phyloP scores from a whole-genome alignment of 2,797 vertebrate species.

The Macroramphosus scolopax region DNA sequence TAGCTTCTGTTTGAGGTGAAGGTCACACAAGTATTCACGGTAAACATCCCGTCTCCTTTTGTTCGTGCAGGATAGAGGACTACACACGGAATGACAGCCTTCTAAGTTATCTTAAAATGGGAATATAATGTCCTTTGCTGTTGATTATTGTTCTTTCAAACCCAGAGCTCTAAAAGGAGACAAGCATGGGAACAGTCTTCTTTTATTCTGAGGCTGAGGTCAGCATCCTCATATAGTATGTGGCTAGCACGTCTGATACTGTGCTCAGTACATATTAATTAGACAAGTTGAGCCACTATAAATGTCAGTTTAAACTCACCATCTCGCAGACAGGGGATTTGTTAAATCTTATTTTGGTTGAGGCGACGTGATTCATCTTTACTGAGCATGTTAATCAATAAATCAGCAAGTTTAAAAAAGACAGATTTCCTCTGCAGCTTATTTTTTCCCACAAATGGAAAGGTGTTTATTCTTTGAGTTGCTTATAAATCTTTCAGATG shows the following conservation, averaged over 20 bases:
- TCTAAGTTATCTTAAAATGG: too few species aligned
- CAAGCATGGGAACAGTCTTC: too few species aligned
- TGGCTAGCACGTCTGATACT: not conserved
- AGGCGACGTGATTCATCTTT: slow-evolving; percentile 27
- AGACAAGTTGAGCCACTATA: slow-evolving; percentile 1
- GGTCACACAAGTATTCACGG: too few species aligned
- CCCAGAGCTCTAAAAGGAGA: too few species aligned
- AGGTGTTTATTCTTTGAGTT: slow-evolving; percentile 53
- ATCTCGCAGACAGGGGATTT: slow-evolving; percentile 13
- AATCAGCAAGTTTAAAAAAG: slow-evolving; percentile 44
- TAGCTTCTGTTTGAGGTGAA: too few species aligned
- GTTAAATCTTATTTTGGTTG: slow-evolving; percentile 27
- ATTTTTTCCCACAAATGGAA: slow-evolving; percentile 43
- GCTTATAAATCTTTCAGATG: slow-evolving; percentile 65
- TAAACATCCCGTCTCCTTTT: too few species aligned
- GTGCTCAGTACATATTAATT: slow-evolving; percentile 1
- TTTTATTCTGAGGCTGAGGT: too few species aligned
- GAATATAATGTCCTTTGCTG: too few species aligned
- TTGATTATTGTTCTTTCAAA: too few species aligned
- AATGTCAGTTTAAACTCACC: too few species aligned
- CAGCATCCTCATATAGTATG: not conserved
- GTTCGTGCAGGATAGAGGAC: too few species aligned
- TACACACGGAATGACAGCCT: too few species aligned
- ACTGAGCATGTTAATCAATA: slow-evolving; percentile 40
- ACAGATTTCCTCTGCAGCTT: slow-evolving; percentile 37